A percentile compares a stretch with the other conserved stretches of the same genome.
Conservation (phyloP, 1,140 invertebrate species). For the Eumaeus atala region DNA sequence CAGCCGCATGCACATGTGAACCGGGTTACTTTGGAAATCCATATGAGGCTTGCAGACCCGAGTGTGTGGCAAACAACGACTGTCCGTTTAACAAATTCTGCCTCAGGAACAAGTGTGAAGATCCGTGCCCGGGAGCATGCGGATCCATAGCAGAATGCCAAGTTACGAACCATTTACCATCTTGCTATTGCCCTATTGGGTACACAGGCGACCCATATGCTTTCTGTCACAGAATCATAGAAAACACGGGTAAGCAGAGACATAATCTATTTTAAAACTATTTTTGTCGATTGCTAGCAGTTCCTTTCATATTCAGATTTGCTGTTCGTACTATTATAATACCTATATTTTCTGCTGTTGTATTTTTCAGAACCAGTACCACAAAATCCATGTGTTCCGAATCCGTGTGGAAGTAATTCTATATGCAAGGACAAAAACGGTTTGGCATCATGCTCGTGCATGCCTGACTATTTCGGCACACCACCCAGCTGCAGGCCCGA, state of each 20-base stretch:
- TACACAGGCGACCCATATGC: conserved; percentile 83
- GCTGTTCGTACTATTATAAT: too few relatives aligned
- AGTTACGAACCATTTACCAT: conserved; percentile 80
- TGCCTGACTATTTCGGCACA: conserved; percentile 76
- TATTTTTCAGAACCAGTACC: conserved; percentile 45
- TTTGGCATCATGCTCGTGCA: conserved; percentile 77
- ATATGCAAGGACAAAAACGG: conserved; percentile 79
- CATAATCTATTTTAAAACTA: too few relatives aligned
- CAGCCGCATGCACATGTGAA: conserved; percentile 79
- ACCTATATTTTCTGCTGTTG: too few relatives aligned
- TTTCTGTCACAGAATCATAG: conserved; percentile 75
- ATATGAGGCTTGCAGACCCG: conserved; percentile 77
- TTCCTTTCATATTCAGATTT: conserved; percentile 81
- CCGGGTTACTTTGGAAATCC: conserved; percentile 80
- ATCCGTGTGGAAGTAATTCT: conserved; percentile 84
- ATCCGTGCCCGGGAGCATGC: conserved; percentile 82
- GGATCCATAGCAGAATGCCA: conserved; percentile 80
- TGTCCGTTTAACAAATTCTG: conserved; percentile 79
- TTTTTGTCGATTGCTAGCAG: conserved; percentile 80
- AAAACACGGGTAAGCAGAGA: conserved; percentile 63
- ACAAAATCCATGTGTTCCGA: conserved; percentile 78
- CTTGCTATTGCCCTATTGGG: conserved; percentile 80
- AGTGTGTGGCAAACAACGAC: conserved; percentile 80
- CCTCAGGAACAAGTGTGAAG: conserved; percentile 78
- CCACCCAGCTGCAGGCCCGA: conserved; percentile 83